Evolutionary conservation across 2,797 vertebrate species (phyloP).

Genomic region (Craterocephalus amniculus): DNA sequence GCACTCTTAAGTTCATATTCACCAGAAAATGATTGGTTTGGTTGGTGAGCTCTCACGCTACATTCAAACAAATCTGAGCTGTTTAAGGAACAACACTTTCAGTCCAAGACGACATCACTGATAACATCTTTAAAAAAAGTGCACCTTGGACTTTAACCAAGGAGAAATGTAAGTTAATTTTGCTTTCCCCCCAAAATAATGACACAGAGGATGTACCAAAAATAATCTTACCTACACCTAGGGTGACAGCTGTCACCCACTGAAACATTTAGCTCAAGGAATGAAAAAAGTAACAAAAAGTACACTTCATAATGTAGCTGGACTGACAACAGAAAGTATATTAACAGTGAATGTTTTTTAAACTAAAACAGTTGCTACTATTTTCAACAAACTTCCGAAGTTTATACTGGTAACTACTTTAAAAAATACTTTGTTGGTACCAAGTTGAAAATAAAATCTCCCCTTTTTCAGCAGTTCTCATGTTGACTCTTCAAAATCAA

Average conservation of each 20-base stretch:
- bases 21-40: constrained; percentile 34
- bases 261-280: not conserved
- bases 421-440: not conserved
- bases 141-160: constrained; percentile 50
- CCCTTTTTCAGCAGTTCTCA: not conserved
- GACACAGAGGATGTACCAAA: not conserved
- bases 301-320: not conserved
- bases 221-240: not conserved
- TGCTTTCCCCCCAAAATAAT: constrained; percentile 1
- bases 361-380: not conserved
- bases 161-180: constrained; percentile 6
- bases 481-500: not conserved
- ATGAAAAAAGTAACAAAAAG: not conserved
- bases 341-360: not conserved
- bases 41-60: constrained; percentile 24
- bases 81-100: constrained; percentile 55
- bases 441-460: not conserved
- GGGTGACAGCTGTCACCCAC: too few species aligned
- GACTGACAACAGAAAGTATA: not conserved
- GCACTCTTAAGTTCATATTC: constrained; percentile 34
- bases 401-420: not conserved
- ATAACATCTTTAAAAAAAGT: constrained; percentile 37
- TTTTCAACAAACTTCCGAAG: not conserved
- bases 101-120: constrained; percentile 34
- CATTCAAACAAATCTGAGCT: constrained; percentile 25